phyloP scores from a whole-genome alignment of 2,888 invertebrate genomes.

The Mythimna loreyi region DNA sequence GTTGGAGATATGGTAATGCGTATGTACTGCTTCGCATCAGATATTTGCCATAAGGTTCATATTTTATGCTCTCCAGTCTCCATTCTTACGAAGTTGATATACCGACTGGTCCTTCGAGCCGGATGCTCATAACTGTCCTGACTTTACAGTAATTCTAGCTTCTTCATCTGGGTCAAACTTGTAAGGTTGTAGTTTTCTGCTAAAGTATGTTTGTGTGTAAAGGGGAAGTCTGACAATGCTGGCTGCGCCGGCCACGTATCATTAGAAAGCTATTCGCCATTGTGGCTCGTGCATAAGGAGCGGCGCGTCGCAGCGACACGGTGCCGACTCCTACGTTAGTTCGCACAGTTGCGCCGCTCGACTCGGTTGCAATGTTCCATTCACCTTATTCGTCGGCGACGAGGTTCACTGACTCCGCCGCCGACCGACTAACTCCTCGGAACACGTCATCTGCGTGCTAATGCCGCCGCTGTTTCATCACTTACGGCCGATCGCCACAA shows the following conservation, averaged over 20 bases:
- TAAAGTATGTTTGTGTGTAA: slow-evolving; percentile 60
- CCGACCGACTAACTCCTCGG: slow-evolving; percentile 83
- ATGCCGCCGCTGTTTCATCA: slow-evolving; percentile 84
- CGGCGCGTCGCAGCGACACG: slow-evolving; percentile 71
- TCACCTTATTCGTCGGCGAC: slow-evolving; percentile 87
- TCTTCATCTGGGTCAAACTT: slow-evolving; percentile 54
- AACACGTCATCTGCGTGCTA: slow-evolving; percentile 87
- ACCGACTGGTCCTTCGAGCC: slow-evolving; percentile 47
- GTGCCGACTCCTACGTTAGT: slow-evolving; percentile 74
- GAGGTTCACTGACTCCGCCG: slow-evolving; percentile 89
- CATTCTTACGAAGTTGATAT: slow-evolving; percentile 18
- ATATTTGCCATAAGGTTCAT: slow-evolving; percentile 10
- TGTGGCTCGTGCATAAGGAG: slow-evolving; percentile 77
- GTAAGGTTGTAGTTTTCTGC: slow-evolving; percentile 55
- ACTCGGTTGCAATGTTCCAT: slow-evolving; percentile 89
- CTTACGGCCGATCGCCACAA: slow-evolving; percentile 75
- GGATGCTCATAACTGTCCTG: slow-evolving; percentile 56
- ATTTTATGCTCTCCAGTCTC: slow-evolving; percentile 9
- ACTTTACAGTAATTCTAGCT: slow-evolving; percentile 47
- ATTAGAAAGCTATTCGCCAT: slow-evolving; percentile 86
- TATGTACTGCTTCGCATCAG: slow-evolving; percentile 33
- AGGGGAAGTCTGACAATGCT: slow-evolving; percentile 58
- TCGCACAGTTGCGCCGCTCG: slow-evolving; percentile 75
- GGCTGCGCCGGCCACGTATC: slow-evolving; percentile 73
- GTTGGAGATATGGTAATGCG: slow-evolving; percentile 57